Base-by-base conservation (phyloP, 35 echinoderm and acorn worm genomes). In the Apostichopus parvimensis region DNA sequence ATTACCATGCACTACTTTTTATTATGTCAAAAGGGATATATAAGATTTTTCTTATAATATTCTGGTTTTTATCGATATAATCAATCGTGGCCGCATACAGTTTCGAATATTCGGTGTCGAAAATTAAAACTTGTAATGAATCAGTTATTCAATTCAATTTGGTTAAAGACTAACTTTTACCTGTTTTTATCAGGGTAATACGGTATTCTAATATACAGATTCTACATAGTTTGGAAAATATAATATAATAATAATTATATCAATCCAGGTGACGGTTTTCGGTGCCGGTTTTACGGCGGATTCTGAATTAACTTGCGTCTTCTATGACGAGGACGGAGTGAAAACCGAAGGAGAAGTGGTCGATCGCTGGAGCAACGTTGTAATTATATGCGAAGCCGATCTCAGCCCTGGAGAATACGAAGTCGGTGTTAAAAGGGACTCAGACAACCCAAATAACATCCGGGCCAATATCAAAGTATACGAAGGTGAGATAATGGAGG, bases 281-380 rank as follows among this genome's bases (percentile, higher is more conserved):
- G 96, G 94, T 21, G 96, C 96, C 21, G 96, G 96, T 4, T 98
- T 98, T 66, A 73, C 79, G 9, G 26, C 9, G 23, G 94, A 87
- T 14, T 90, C 96, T 13, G 60, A 17, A 4, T 77, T 95, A 17
- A 78, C 87, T 0, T 98, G 96, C 87, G 76, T 98, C 26, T 98
- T 95, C 82, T 92, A 84, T 62, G 54, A 79, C 13, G 45, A 18
- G 14, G 26, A 92, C 22, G 89, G 93, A 53, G 58, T 68, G 9
- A 68, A 87, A 58, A 76, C 57, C 20, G 87, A 92, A 78, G 73
- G 57, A 17, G 84, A 88, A 18, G 77, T 88, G 18, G 86, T 80
- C 8, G 18, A 23, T 59, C 56, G 77, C 5, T 22, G 77, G 53
- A 90, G 61, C 68, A 85, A 61, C 56, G 72, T 64, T 15, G 65